phyloP scores from a whole-genome alignment of 2,888 invertebrate species.

The Tipula helvola region DNA sequence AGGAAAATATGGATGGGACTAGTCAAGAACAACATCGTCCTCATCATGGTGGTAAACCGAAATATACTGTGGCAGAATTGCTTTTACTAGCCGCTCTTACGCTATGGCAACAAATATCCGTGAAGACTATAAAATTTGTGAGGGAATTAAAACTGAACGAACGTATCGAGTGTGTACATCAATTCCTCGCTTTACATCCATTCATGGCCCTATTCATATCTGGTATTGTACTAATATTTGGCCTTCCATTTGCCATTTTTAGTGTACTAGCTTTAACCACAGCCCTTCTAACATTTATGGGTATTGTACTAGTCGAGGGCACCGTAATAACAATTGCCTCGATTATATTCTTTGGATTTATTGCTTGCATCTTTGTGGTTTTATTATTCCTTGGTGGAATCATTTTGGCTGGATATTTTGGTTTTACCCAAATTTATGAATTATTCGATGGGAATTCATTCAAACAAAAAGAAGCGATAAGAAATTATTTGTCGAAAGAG shows the following conservation, averaged over 20 bases:
- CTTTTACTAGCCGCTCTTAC: background rate
- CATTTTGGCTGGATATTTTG: slow-evolving; percentile 27
- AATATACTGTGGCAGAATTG: background rate
- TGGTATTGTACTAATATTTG: slow-evolving; percentile 16
- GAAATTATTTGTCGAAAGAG: slow-evolving; percentile 20
- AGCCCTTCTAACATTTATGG: slow-evolving; percentile 29
- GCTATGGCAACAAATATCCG: background rate
- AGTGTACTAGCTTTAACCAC: slow-evolving; percentile 28
- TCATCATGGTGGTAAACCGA: background rate
- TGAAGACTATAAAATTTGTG: background rate
- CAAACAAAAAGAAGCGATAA: slow-evolving; percentile 15
- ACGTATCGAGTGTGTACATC: slow-evolving; percentile 17
- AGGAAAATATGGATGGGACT: background rate
- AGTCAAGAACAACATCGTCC: background rate
- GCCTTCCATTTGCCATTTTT: slow-evolving; percentile 28
- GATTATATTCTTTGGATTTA: slow-evolving; percentile 27
- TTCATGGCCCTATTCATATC: slow-evolving; percentile 17
- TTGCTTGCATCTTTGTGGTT: slow-evolving; percentile 24
- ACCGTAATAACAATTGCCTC: slow-evolving; percentile 29
- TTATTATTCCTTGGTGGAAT: slow-evolving; percentile 24
- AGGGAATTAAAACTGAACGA: slow-evolving; percentile 13
- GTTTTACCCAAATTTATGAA: slow-evolving; percentile 27
- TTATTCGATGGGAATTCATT: slow-evolving; percentile 21
- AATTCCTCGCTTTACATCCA: slow-evolving; percentile 20
- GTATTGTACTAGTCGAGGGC: slow-evolving; percentile 33